Percentiles rank a stretch among this genome's conserved stretches.
These are phyloP conservation scores for Scaptomyza flava DNA, from an alignment of 2,888 invertebrate species.

Conservation along the genomic window DNA sequence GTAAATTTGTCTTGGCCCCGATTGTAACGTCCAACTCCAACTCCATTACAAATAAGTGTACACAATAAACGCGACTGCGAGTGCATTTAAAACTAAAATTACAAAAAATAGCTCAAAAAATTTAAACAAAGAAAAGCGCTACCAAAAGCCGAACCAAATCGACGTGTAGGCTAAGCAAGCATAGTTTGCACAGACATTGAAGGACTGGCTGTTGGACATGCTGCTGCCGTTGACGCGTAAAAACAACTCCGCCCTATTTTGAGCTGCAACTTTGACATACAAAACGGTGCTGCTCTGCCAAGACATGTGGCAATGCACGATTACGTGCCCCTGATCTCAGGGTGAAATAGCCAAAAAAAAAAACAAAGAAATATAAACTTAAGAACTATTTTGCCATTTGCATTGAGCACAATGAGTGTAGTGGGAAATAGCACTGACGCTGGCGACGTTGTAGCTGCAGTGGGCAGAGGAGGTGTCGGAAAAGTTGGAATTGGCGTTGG, in stretches of 20 bases:
- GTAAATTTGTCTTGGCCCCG: constrained; percentile 74
- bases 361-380: neutral
- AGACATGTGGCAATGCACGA: constrained; percentile 28
- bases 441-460: constrained; percentile 1
- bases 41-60: constrained; percentile 48
- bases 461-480: constrained; percentile 7
- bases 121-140: constrained; percentile 2
- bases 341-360: neutral
- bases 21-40: constrained; percentile 49
- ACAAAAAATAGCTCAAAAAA: neutral
- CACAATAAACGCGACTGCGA: constrained; percentile 41
- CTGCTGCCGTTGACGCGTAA: constrained; percentile 1
- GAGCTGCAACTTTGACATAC: constrained; percentile 31
- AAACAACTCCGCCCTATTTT: constrained; percentile 66
- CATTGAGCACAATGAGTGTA: constrained; percentile 19
- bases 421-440: constrained; percentile 24
- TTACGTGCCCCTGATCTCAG: constrained; percentile 3
- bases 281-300: constrained; percentile 11
- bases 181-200: constrained; percentile 1
- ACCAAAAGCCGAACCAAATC: neutral
- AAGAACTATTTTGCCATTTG: neutral
- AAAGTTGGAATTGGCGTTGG: neutral
- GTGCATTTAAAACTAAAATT: constrained; percentile 6
- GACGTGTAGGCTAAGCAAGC: constrained; percentile 1
- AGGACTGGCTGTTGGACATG: constrained; percentile 12